Evolutionary conservation across 1,140 invertebrate species (phyloP), one percentile per base, ranked within the genome.

Genomic region (Zaprionus lachaisei): DNA sequence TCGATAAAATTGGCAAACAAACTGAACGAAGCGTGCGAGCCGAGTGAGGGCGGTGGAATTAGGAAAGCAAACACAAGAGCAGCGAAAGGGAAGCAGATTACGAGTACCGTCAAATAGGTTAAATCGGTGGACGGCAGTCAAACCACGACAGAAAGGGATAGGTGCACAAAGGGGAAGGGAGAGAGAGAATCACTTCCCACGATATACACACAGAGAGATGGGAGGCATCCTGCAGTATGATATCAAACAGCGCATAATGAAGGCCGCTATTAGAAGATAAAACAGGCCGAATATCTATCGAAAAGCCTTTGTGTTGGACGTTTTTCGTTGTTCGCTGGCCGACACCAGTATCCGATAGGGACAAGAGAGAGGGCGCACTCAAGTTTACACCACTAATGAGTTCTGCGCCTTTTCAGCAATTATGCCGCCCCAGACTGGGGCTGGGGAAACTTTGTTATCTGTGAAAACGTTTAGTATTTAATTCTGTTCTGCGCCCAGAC

Each of bases 1-100:
- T 90, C 81, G 81, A 90, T 90, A 85, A 85, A 81, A 91, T 82
- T 85, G 81, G 72, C 86, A 85, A 85, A 77, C 85, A 74, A 51
- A 49, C 63, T 15, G 47, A 56, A 57, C 38, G 14, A 65, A 63
- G 54, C 61, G 47, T 66, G 31, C 47, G 66, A 49, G 65, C 28
- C 26, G 44, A 61, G 55, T 20, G 44, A 61, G 55, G 22, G 28
- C 17, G 44, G 41, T 81, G 28, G 58, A 61, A 37, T 31, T 79
- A 41, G 71, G 77, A 79, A 77, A 55, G 61, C 83, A 77, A 85
- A 82, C 76, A 79, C 68, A 79, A 79, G 72, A 63, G 34, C 24
- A 31, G 55, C 57, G 56, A 41, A 34, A 31, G 51, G 37, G 49
- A 44, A 56, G 64, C 55, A 67, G 68, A 73, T 58, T 58, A 65